Base-by-base conservation (phyloP, 2,797 vertebrate genomes). In the Sciaenops ocellatus region DNA sequence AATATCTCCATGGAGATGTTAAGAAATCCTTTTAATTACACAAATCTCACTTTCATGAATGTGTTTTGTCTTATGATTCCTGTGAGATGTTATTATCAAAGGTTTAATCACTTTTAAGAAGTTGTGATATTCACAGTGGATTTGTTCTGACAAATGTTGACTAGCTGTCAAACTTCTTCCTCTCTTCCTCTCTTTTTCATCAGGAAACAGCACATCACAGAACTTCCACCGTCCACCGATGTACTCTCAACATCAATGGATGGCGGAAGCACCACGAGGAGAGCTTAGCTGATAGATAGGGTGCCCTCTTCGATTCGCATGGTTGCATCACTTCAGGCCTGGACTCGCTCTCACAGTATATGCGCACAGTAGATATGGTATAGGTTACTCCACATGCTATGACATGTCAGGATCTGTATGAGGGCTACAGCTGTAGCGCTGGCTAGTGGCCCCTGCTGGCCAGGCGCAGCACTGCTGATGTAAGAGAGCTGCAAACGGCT, bases 401-500 rank as follows among this genome's bases (percentile, higher is more conserved):
- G 51, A 41, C 34, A n/a, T 38, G 66, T 68, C 70, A 59, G 38
- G 52, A 54, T 60, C 22, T 34, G 5, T n/a, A 26, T 17, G 13
- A 63, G 61, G 1, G 17, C 18, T 15, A 22, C 54, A 66, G 76
- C 57, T 41, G 22, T 46, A 30, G 78, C 52, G 5, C 47, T 54
- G 28, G 46, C 62, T 50, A 5, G 34, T 44, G 71, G 18, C 51
- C 51, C 18, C 24, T 50, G 20, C 30, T 24, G 28, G 59, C 60
- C 50, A 22, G 67, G 47, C 9, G 44, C 16, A 54, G 22, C 26
- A 16, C 46, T 47, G 18, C 48, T 47, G 64, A 52, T 69, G 59
- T 10, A 78, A 72, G 22, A 11, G n/a, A 55, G 55, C 59, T 76
- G 57, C 57, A 75, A 73, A 61, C 24, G 62, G 28, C 12, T 56